Conservation (phyloP, 1,140 invertebrate species). For the Panagrolaimus sp. region DNA sequence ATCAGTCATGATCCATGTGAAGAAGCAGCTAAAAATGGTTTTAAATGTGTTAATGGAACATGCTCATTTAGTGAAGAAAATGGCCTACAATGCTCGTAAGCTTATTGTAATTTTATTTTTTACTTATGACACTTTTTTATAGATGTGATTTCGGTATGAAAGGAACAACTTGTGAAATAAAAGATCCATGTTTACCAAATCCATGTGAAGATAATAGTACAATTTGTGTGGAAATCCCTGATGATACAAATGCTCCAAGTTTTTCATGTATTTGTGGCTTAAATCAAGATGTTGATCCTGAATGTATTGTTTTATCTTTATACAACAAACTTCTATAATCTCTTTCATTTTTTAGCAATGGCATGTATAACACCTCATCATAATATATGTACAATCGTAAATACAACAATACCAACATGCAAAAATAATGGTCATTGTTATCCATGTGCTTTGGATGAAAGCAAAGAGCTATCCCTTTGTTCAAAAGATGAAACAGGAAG, state of each 20-base stretch:
- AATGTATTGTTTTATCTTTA: slow-evolving; percentile 6
- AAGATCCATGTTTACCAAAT: slow-evolving; percentile 20
- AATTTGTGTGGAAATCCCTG: slow-evolving; percentile 28
- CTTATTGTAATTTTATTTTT: neutral
- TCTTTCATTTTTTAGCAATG: slow-evolving; percentile 10
- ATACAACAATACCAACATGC: slow-evolving; percentile 16
- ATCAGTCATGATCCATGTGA: slow-evolving; percentile 21
- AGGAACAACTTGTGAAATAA: slow-evolving; percentile 26
- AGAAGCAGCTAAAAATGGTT: neutral
- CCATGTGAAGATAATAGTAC: slow-evolving; percentile 21
- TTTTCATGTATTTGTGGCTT: slow-evolving; percentile 32
- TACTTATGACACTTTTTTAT: neutral
- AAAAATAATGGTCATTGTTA: slow-evolving; percentile 31
- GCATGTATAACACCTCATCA: slow-evolving; percentile 18
- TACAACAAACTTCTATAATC: neutral
- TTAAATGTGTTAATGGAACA: neutral
- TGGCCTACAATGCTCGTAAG: neutral
- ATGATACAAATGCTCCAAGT: neutral
- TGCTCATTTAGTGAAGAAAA: slow-evolving; percentile 13
- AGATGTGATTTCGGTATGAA: slow-evolving; percentile 27
- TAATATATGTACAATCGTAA: neutral
- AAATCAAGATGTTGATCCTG: slow-evolving; percentile 23
- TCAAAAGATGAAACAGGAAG: neutral
- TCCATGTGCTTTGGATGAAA: slow-evolving; percentile 28
- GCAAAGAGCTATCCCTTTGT: neutral